Percentiles rank a stretch among this genome's conserved stretches.
These are phyloP conservation scores for Cerceris rybyensis DNA, from an alignment of 2,888 invertebrate genomes.

Conservation along the genomic window DNA sequence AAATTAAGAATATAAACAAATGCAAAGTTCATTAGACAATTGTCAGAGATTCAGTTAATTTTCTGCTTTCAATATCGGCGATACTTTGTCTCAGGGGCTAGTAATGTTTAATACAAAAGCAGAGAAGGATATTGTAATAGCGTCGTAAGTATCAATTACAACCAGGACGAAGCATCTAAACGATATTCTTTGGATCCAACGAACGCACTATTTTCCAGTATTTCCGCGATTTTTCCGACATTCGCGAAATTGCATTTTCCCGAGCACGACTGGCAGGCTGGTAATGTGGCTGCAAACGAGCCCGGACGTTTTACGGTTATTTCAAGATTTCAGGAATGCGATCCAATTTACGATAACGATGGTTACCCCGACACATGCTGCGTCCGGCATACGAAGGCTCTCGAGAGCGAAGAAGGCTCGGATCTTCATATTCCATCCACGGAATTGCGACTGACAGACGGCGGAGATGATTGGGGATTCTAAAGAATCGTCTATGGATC, in stretches of 20 bases:
- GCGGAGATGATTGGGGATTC: slow-evolving; percentile 23
- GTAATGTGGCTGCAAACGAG: slow-evolving; percentile 23
- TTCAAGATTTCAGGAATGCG: slow-evolving; percentile 69
- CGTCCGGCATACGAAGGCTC: slow-evolving; percentile 1
- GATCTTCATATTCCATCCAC: slow-evolving; percentile 33
- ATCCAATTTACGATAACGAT: slow-evolving; percentile 73
- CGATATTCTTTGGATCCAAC: no score
- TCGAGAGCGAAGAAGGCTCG: slow-evolving; percentile 30
- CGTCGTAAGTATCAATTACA: no score
- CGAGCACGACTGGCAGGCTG: background rate
- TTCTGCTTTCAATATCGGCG: no score
- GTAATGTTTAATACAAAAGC: no score
- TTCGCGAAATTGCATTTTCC: background rate
- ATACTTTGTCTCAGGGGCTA: no score
- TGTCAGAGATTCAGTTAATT: no score
- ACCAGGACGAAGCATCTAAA: no score
- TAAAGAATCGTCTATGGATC: slow-evolving; percentile 4
- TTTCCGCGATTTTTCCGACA: background rate
- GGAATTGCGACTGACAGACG: slow-evolving; percentile 24
- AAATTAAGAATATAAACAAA: no score
- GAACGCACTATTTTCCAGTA: no score
- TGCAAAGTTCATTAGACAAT: no score
- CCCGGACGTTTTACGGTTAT: slow-evolving; percentile 55
- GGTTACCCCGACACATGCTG: slow-evolving; percentile 36
- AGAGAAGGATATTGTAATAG: no score